Base-by-base conservation (phyloP, 2,113 vertebrate genomes). In the Oophaga pumilio region DNA sequence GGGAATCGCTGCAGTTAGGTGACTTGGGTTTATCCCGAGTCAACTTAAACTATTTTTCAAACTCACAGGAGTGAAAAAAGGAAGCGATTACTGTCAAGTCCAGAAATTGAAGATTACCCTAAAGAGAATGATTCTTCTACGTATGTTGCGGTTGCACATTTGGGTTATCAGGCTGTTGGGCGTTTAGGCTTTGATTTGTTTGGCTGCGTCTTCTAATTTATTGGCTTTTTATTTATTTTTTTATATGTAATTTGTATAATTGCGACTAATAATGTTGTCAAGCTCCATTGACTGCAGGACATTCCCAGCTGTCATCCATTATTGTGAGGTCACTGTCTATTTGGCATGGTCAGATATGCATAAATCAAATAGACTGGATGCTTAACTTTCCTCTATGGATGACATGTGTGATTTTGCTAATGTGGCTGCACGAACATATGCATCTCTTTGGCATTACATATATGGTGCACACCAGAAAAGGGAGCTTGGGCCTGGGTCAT, bases 121-220 rank as follows among this genome's bases (percentile, higher is more conserved):
- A 99, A 99, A 93, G 98, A 99, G 93, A 99, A 99, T 74, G 98
- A 99, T 93, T 98, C 97, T 12, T 98, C 97, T 7, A 98, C 97
- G 98, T 99, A 92, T 94, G 93, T 93, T 90, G 33, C 49, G 66
- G 11, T 17, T 50, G 15, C 15, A 43, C 52, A 17, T 6, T 15
- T 81, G 12, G 69, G 84, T 60, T 18, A n/a, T 18, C 60, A 66
- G 77, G 68, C 71, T 50, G 28, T 56, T 57, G 56, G 86, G 52
- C 24, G 8, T 82, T 82, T 69, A n/a, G 26, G n/a, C 77, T 73
- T 62, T 69, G 17, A 79, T 56, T 62, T 87, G 66, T 68, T 74
- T 82, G 53, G 66, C 86, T 87, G 78, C 17, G n/a, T 15, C 77
- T 53, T 79, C 49, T 56, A 71, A 26, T 56, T 80, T n/a, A 59